These are phyloP conservation scores for Ophiothrix spiculata DNA, from an alignment of 35 echinoderm and acorn worm species.

Conservation along the genomic window DNA sequence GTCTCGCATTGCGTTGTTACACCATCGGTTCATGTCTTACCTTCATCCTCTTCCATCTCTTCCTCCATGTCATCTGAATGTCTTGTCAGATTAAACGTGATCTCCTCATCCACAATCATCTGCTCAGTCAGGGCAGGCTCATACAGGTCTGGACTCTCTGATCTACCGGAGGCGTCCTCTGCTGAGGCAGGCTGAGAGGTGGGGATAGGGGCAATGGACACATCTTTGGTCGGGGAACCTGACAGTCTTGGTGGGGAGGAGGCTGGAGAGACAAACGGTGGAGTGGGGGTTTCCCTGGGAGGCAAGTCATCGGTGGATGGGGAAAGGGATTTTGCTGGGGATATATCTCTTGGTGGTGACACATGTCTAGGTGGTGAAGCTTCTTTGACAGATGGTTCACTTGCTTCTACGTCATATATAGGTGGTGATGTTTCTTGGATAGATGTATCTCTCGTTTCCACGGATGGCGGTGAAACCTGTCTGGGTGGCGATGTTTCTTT, in stretches of 20 bases:
- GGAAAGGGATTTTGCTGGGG: neutral
- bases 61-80: slow-evolving; percentile 15
- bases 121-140: neutral
- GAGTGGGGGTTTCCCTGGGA: neutral
- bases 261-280: neutral
- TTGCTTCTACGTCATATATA: neutral
- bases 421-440: too few species aligned
- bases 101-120: slow-evolving; percentile 54
- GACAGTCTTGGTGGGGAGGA: neutral
- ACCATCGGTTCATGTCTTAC: slow-evolving; percentile 19
- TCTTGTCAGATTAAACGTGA: slow-evolving; percentile 60
- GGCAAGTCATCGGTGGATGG: neutral
- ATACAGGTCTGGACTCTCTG: slow-evolving; percentile 15
- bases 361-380: neutral
- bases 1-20: neutral
- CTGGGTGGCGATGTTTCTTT: neutral
- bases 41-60: slow-evolving; percentile 22
- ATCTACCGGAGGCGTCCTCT: neutral
- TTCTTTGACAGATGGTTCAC: neutral
- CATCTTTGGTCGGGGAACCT: neutral
- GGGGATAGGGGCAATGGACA: neutral
- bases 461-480: neutral
- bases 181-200: neutral
- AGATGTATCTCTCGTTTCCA: slow-evolving; percentile 10
- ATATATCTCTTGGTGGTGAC: neutral